Base-by-base conservation (phyloP, 2,113 vertebrate genomes). In the Cyprinus carpio region DNA sequence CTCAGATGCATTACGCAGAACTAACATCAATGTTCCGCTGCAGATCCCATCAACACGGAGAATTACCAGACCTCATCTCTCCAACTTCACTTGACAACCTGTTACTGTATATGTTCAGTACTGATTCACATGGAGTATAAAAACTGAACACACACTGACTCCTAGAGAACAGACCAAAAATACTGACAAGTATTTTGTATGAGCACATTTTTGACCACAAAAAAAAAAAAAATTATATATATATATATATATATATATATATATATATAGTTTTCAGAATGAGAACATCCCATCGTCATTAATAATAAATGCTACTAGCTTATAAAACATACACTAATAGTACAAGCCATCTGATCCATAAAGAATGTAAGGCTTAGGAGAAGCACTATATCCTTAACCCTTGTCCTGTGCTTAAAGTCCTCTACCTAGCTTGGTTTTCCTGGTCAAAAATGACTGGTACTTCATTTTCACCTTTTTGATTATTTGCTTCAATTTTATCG, bases 1-100 rank as follows among this genome's bases (percentile, higher is more conserved):
- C 62, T 46, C 58, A 31, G 8, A 87, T 85, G 84, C 78, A 89
- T 89, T 85, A 71, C 18, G 43, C 80, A 69, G 80, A 81, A 69
- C 80, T 81, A 81, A 81, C 80, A n/a, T 69, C 80, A 67, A 81
- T 81, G 62, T 67, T 80, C 77, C 58, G 25, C 58, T 20, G 58
- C 58, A 64, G 13, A 80, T 81, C 23, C 40, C 79, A 13, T 31
- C 60, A 29, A 54, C 74, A 54, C 20, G 20, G 74, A 76, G 18
- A 65, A 7, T 69, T 69, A 69, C n/a, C 62, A 69, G 62, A 69
- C 27, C 46, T 81, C 43, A 31, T 67, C 43, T 46, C 40, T 7
- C 75, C 20, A 62, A 25, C 6, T 62, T 27, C 77, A 79, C 31
- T 62, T 27, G 78, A 23, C 60, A 67, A 81, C 16, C 11, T 65